phyloP scores from a whole-genome alignment of 1,140 invertebrate genomes.

The Drosophila carrolli region DNA sequence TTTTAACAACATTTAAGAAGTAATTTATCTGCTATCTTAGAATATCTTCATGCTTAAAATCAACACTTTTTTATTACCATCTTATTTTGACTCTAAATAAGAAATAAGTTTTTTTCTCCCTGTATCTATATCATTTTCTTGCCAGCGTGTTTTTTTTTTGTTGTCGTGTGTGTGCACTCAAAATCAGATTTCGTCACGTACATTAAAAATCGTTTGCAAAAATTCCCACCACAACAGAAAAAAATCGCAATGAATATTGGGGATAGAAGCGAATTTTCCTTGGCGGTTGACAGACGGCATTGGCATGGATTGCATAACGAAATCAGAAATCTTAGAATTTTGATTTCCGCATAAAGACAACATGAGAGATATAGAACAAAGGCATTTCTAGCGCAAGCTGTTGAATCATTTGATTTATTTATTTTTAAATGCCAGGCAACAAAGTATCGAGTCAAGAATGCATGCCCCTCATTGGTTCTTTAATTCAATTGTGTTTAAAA shows the following conservation, averaged over 20 bases:
- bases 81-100: too few relatives aligned
- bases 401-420: constrained; percentile 51
- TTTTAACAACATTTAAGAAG: too few relatives aligned
- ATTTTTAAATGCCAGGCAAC: constrained; percentile 32
- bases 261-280: constrained; percentile 37
- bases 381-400: constrained; percentile 26
- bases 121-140: constrained; percentile 12
- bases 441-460: constrained; percentile 26
- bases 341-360: constrained; percentile 42
- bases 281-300: constrained; percentile 66
- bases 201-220: constrained; percentile 75
- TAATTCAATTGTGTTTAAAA: constrained; percentile 48
- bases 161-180: constrained; percentile 52
- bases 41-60: too few relatives aligned
- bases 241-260: constrained; percentile 22
- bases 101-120: not conserved
- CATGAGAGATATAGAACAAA: constrained; percentile 4
- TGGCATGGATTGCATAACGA: constrained; percentile 64
- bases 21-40: too few relatives aligned
- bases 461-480: constrained; percentile 5
- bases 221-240: constrained; percentile 20
- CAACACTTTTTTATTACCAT: too few relatives aligned
- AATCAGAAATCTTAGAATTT: constrained; percentile 23
- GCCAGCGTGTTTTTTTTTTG: constrained; percentile 11
- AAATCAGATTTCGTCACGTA: constrained; percentile 80